These are phyloP conservation scores for Pyrocephalus nanus DNA, from an alignment of 2,797 vertebrate species.

Conservation along the genomic window DNA sequence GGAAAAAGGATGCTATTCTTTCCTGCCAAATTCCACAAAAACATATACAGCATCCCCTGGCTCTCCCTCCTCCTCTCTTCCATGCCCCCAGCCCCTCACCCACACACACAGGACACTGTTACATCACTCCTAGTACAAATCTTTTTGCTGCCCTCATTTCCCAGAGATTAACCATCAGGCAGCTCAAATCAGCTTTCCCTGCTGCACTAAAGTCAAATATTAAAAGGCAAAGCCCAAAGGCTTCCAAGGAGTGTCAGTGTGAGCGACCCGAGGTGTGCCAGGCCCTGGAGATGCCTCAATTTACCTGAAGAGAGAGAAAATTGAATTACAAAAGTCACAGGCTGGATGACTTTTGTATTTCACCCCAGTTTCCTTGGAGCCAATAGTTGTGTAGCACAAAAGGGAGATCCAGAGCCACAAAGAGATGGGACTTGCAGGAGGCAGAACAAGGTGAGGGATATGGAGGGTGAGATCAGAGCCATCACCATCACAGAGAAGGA, in stretches of 20 bases:
- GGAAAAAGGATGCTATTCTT: background rate
- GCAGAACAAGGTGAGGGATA: background rate
- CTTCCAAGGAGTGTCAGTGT: background rate
- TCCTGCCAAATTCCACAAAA: background rate
- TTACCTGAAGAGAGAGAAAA: background rate
- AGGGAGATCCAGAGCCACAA: background rate
- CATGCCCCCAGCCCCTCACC: background rate
- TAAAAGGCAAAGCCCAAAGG: background rate
- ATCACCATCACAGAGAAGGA: background rate
- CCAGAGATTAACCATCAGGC: constrained; percentile 24
- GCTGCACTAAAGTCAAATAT: background rate
- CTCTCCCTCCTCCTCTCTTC: background rate
- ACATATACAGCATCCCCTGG: background rate
- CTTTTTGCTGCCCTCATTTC: constrained; percentile 48
- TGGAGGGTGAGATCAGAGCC: background rate
- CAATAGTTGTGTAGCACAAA: background rate
- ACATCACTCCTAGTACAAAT: constrained; percentile 5
- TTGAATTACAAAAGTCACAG: background rate
- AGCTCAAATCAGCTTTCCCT: constrained; percentile 40
- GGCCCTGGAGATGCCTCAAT: background rate
- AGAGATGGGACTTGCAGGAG: background rate
- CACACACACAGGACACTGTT: background rate
- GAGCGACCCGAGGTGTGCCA: accelerated
- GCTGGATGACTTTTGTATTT: background rate
- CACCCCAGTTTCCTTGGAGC: background rate